Evolutionary conservation across 2,888 invertebrate species (phyloP).

Genomic region (Eilema caniola): DNA sequence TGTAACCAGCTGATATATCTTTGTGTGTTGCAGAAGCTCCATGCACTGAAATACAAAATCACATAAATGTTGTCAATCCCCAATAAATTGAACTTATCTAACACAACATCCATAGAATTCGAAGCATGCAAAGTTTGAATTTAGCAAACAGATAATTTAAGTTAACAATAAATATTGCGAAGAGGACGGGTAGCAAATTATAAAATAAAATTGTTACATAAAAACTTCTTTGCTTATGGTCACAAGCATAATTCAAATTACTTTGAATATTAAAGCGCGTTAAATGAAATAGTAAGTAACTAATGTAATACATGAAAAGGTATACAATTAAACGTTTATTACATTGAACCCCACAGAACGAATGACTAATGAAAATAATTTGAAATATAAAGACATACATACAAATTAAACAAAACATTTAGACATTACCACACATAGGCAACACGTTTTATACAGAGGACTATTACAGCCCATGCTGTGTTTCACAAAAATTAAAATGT

Average conservation of each 20-base stretch:
- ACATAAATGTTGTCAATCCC: conserved; percentile 25
- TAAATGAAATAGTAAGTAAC: conserved; percentile 22
- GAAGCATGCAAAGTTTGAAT: conserved; percentile 40
- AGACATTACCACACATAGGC: conserved; percentile 55
- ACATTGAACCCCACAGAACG: conserved; percentile 30
- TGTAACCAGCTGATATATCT: conserved; percentile 60
- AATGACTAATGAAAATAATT: conserved; percentile 24
- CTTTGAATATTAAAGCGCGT: conserved; percentile 25
- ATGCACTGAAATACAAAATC: conserved; percentile 67
- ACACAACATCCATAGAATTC: conserved; percentile 42
- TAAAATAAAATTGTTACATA: conserved; percentile 9
- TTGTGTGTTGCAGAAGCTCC: conserved; percentile 56
- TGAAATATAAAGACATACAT: conserved; percentile 22
- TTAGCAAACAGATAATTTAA: conserved; percentile 23
- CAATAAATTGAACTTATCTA: background rate
- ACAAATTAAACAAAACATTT: conserved; percentile 43
- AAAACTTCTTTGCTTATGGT: conserved; percentile 11
- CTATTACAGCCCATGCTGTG: conserved; percentile 68
- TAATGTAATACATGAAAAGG: conserved; percentile 18
- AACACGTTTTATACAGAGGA: conserved; percentile 58
- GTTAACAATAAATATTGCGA: conserved; percentile 17
- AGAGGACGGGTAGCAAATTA: conserved; percentile 24
- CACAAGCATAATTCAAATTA: conserved; percentile 19
- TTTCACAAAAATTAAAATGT: conserved; percentile 68
- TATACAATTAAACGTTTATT: conserved; percentile 21